A percentile compares a stretch with the other conserved stretches of the same genome.
Conservation (phyloP, 2,797 vertebrate genomes). For the Erethizon dorsatum region DNA sequence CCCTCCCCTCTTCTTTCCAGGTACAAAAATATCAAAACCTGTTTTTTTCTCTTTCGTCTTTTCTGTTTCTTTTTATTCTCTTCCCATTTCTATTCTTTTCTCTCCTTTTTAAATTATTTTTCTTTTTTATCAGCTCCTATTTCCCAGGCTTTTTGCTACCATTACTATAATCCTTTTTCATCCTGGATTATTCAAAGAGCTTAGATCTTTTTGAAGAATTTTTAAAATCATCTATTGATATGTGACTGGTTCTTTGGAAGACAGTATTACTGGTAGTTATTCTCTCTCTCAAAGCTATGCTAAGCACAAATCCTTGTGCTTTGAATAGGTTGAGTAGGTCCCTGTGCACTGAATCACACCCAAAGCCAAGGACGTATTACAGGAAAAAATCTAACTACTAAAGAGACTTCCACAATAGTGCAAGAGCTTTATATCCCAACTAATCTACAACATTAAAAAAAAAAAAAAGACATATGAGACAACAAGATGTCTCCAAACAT, state of each 20-base stretch:
- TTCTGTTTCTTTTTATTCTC: not conserved
- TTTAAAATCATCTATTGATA: not conserved
- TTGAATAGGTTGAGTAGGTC: not conserved
- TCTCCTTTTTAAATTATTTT: too few species aligned
- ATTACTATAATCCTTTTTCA: not conserved
- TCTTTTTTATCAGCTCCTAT: not conserved
- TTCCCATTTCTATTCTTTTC: not conserved
- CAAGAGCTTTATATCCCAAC: too few species aligned
- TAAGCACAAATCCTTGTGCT: not conserved
- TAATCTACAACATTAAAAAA: too few species aligned
- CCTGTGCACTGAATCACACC: not conserved
- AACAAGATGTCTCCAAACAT: too few species aligned
- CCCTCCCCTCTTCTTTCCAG: not conserved
- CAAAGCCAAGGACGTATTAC: too few species aligned
- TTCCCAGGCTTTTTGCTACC: not conserved
- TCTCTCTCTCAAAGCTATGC: not conserved
- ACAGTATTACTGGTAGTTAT: not conserved
- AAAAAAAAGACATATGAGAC: too few species aligned
- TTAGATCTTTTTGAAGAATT: not conserved
- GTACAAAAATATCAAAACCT: not conserved
- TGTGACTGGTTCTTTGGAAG: not conserved
- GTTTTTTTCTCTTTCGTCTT: not conserved
- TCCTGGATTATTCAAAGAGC: not conserved
- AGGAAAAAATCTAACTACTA: too few species aligned
- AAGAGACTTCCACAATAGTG: too few species aligned